Percentiles rank a stretch among this genome's conserved stretches.
Evolutionary conservation across 2,888 invertebrate genomes (phyloP).

Genomic region (Abscondita cerata): DNA sequence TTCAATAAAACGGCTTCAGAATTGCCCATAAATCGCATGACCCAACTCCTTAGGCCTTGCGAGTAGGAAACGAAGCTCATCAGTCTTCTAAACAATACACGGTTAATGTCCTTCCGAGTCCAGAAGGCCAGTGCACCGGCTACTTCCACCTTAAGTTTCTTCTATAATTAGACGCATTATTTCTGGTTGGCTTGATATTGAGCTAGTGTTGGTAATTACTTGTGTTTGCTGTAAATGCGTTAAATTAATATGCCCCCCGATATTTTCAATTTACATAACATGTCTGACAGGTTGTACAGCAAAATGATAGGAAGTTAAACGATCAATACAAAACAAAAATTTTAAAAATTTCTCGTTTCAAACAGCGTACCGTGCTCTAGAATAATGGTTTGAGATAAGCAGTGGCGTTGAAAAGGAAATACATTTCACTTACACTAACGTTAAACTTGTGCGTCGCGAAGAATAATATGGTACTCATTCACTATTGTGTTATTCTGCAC

Average conservation of each 20-base stretch:
- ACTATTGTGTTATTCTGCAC: slow-evolving; percentile 37
- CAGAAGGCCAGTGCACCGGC: slow-evolving; percentile 34
- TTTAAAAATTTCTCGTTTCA: slow-evolving; percentile 23
- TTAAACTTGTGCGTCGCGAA: slow-evolving; percentile 26
- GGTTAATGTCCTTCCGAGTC: slow-evolving; percentile 37
- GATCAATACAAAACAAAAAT: slow-evolving; percentile 3
- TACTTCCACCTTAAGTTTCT: slow-evolving; percentile 26
- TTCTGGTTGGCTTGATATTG: slow-evolving; percentile 22
- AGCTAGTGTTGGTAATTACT: slow-evolving; percentile 7
- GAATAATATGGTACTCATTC: slow-evolving; percentile 39
- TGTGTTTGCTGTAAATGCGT: not conserved
- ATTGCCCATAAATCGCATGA: slow-evolving; percentile 34
- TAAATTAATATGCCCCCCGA: slow-evolving; percentile 3
- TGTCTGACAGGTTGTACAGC: not conserved
- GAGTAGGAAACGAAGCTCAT: slow-evolving; percentile 33
- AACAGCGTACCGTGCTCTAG: slow-evolving; percentile 27
- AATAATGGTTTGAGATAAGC: slow-evolving; percentile 42
- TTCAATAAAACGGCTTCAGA: slow-evolving; percentile 31
- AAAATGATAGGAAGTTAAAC: not conserved
- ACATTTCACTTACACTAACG: slow-evolving; percentile 44
- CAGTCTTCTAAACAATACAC: slow-evolving; percentile 31
- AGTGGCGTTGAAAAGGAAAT: slow-evolving; percentile 45
- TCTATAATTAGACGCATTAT: slow-evolving; percentile 29
- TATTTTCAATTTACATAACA: slow-evolving; percentile 6
- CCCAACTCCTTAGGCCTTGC: slow-evolving; percentile 28